Evolutionary conservation across 2,113 vertebrate genomes (phyloP), one percentile per base, ranked within the genome.

Genomic region (Oncorhynchus clarkii): DNA sequence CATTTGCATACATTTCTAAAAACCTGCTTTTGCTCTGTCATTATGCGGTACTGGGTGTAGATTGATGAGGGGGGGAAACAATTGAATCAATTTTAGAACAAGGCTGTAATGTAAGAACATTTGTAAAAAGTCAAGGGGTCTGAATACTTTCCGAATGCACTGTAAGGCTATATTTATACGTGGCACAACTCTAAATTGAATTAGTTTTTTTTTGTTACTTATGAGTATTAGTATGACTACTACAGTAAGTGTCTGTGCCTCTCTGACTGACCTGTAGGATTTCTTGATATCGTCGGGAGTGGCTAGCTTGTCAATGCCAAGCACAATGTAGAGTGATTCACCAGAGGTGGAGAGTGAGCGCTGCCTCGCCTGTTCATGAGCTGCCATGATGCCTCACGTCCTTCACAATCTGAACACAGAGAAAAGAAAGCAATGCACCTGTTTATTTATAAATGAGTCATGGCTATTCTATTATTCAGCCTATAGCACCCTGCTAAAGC

Each of bases 271-370:
- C 97, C 98, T 95, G 91, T 99, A 99, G 22, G 96, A 99, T 81
- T 96, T 97, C 79, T 99, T 99, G 75, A 99, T 99, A 72, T 99
- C 98, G 39, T 99, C 98, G 1, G 92, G 88, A 26, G 98, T 98
- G 48, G 97, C 97, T 39, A 98, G 87, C 91, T 98, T 99, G 66
- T 99, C 97, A 18, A 99, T 91, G 62, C 97, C 98, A 62, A 99
- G 87, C 60, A 99, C 96, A 0, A 93, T 93, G 88, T 99, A 99
- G 1, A 99, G 90, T 0, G 96, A 97, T 49, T 99, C 97, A 54
- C 98, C 98, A 0, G 98, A 98, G 77, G 98, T 99, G 82, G 98
- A 99, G 77, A 99, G 95, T 0, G 96, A 97, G 66, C 98, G 97
- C 88, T 99, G 98, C 89, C 98, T 94, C 95, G 98, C 97, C 84